phyloP scores from a whole-genome alignment of 2,113 vertebrate genomes.

The Pogonocichla stellata region DNA sequence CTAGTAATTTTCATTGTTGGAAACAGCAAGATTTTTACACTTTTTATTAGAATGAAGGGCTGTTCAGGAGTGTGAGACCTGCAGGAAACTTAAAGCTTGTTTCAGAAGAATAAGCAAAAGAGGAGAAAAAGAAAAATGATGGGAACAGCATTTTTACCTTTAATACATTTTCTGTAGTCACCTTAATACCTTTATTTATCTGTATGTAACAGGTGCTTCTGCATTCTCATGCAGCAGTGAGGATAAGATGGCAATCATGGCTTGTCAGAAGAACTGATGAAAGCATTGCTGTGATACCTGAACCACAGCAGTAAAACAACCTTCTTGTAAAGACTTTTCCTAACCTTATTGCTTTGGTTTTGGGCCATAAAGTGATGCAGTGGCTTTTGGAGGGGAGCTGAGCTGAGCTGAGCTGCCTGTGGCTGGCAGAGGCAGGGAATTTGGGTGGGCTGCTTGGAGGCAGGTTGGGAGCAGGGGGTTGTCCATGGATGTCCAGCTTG shows the following conservation, averaged over 20 bases:
- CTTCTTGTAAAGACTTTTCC: no score
- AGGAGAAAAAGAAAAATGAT: background rate
- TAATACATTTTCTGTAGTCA: no score
- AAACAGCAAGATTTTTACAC: background rate
- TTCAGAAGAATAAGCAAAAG: background rate
- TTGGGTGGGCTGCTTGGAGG: accelerated
- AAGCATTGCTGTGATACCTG: no score
- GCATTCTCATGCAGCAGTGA: no score
- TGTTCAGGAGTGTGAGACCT: background rate
- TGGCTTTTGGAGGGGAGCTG: background rate
- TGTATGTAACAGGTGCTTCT: no score
- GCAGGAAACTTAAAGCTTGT: background rate
- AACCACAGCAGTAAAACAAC: no score
- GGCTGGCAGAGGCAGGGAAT: background rate
- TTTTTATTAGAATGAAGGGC: background rate
- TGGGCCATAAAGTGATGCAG: background rate
- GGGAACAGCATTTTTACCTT: background rate
- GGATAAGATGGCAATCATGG: no score
- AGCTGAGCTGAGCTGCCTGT: background rate
- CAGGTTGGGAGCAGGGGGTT: background rate
- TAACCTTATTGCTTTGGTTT: no score
- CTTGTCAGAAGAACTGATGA: no score
- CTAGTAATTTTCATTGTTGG: background rate
- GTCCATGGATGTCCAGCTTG: background rate
- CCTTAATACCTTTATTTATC: no score